Base-by-base conservation (phyloP, 1,140 invertebrate species). In the Pseudomyrmex gracilis region DNA sequence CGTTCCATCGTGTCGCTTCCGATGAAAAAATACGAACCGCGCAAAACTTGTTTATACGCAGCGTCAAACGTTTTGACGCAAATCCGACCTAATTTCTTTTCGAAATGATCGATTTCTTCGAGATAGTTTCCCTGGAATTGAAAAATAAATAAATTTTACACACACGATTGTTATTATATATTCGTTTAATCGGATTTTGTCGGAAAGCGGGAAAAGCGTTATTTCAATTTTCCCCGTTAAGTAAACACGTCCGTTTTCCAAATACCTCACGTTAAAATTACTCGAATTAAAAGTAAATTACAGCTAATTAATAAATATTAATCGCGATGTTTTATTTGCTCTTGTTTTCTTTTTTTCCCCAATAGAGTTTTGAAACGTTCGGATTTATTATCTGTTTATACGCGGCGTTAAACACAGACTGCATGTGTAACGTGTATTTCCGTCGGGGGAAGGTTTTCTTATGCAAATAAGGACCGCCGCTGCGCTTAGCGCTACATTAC, bases 1-100 rank as follows among this genome's bases (percentile, higher is more conserved):
- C 88, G 70, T 84, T 57, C 64, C 51, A 34, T 73, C 73, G 73
- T 76, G 64, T 64, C 73, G 22, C 64, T 71, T 47, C 58, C 84
- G 55, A 85, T 85, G 61, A 20, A 83, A 85, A 85, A 76, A 83
- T 47, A 51, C 51, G 71, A 43, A 12, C 53, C 34, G 8, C 49
- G 43, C 24, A 24, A 15, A 24, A n/a, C 20, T 12, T 12, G 43
- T 5, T 17, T 2, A 47, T 45, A 17, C 34, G 53, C 70, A n/a
- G 45, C n/a, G n/a, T 43, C 60, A 22, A 34, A n/a, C 49, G 15
- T 76, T 66, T 22, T 22, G 47, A 58, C 60, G 82, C 34, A 20
- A 66, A 66, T 24, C 2, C 15, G 22, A 61, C 13, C 12, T 43
- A 64, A 43, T 17, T 13, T 22, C 7, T 13, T 5, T 2, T 43